phyloP scores from a whole-genome alignment of 2,888 invertebrate species.

The Abrostola triplasia region DNA sequence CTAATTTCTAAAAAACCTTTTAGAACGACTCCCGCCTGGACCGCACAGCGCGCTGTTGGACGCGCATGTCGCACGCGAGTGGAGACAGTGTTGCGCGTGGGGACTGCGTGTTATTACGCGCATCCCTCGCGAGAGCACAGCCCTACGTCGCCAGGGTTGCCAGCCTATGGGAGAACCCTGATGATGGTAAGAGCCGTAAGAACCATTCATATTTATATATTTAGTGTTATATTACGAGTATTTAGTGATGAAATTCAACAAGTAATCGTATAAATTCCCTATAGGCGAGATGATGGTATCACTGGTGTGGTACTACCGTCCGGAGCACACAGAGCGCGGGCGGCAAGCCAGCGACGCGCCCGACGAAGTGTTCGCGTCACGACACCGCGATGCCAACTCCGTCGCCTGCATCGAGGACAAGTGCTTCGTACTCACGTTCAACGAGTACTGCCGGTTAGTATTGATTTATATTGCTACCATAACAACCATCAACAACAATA shows the following conservation, averaged over 20 bases:
- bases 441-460: slow-evolving; percentile 97
- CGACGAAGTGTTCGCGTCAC: slow-evolving; percentile 98
- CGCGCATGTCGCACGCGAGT: slow-evolving; percentile 95
- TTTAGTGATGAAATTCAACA: too few relatives aligned
- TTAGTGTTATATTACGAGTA: too few relatives aligned
- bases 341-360: slow-evolving; percentile 93
- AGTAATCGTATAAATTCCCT: slow-evolving; percentile 25
- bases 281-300: slow-evolving; percentile 99
- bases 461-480: background rate
- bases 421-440: slow-evolving; percentile 98
- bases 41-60: slow-evolving; percentile 94
- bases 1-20: background rate
- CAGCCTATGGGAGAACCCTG: slow-evolving; percentile 97
- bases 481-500: background rate
- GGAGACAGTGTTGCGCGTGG: slow-evolving; percentile 95
- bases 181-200: slow-evolving; percentile 91
- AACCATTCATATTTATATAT: slow-evolving; percentile 27
- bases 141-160: slow-evolving; percentile 98
- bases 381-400: slow-evolving; percentile 97
- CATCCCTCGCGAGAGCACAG: slow-evolving; percentile 93
- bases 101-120: slow-evolving; percentile 97
- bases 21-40: slow-evolving; percentile 82
- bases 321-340: slow-evolving; percentile 98
- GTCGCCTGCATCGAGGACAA: slow-evolving; percentile 99
- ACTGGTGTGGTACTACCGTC: slow-evolving; percentile 98